Evolutionary conservation across 2,888 invertebrate genomes (phyloP), one percentile per base, ranked within the genome.

Genomic region (Drosophila mercatorum): DNA sequence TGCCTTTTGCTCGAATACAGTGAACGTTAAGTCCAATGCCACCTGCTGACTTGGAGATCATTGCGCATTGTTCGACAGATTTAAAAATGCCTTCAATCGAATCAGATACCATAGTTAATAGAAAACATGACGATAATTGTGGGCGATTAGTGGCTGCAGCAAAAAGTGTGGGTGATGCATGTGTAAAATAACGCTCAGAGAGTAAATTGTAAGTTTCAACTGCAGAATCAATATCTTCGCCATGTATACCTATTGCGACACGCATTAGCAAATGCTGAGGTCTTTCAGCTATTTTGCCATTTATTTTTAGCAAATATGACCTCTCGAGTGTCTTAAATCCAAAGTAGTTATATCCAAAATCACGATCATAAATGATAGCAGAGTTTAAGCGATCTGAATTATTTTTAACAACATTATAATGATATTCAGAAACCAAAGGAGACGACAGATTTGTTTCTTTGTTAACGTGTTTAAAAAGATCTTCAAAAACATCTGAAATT

Each of bases 181-280:
- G 99, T 0, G 98, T 99, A 91, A 99, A 99, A 94, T 97, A 99
- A 84, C 96, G 95, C 91, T 98, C 98, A 0, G 99, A 99, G 81
- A 99, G 93, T 69, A 97, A 94, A 92, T 99, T 98, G 93, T 99
- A 99, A 0, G 99, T 99, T 93, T 98, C 97, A 78, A 99, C 97
- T 14, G 96, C 99, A 14, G 95, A 94, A 75, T 97, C 97, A 71
- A 99, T 96, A 91, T 99, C 97, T 80, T 97, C 96, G 1, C 96
- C 97, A 92, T 99, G 99, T 85, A 99, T 98, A 14, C 99, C 99
- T 72, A 99, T 96, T 4, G 99, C 94, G 1, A 99, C 99, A 86
- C 99, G 94, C 99, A 99, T 99, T 67, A 99, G 93, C 98, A 99
- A 97, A 89, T 99, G 99, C 91, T 99, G 99, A 0, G 99, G 99